Base-by-base conservation (phyloP, 2,888 invertebrate genomes). In the Lycophotia porphyrea region DNA sequence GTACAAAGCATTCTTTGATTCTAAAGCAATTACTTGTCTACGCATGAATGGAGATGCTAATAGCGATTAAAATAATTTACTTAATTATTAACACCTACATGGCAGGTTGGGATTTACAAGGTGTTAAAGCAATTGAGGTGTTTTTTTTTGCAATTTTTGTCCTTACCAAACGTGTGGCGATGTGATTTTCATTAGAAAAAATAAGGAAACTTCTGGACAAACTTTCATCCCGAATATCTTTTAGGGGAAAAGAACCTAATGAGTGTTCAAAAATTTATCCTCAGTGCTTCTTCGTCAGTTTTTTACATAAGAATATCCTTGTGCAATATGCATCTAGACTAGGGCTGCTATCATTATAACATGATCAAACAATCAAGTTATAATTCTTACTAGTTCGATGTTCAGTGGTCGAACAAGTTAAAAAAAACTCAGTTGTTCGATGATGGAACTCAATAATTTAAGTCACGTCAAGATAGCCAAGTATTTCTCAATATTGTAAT, bases 1-100 rank as follows among this genome's bases (percentile, higher is more conserved):
- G 74, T 55, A 80, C 84, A 79, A 80, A 73, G 58, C 34, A 74
- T 75, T 74, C 63, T 74, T 81, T 80, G 39, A 80, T 75, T 71
- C 52, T 75, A 64, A 69, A 83, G 73, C 78, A 81, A 87, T 87
- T 84, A 84, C 65, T 61, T 80, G 65, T 77, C 11, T 31, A 74
- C 71, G 84, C 83, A 77, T 86, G 79, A 86, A 77, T 81, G 69
- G 74, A 75, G 68, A 82, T 78, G 66, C 27, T 80, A 76, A 80
- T 75, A 49, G 74, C 55, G 63, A 63, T 77, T 69, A 77, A 68
- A 74, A 74, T 71, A 70, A 74, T 73, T 74, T 49, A 63, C 39
- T 68, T 82, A 76, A 82, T 83, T 70, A 44, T 71, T 78, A 31
- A 70, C 77, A 80, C 55, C 61, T 71, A 61, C 58, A n/a, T n/a